These are phyloP conservation scores for Agriopis aurantiaria DNA, from an alignment of 2,888 invertebrate species.

Conservation along the genomic window DNA sequence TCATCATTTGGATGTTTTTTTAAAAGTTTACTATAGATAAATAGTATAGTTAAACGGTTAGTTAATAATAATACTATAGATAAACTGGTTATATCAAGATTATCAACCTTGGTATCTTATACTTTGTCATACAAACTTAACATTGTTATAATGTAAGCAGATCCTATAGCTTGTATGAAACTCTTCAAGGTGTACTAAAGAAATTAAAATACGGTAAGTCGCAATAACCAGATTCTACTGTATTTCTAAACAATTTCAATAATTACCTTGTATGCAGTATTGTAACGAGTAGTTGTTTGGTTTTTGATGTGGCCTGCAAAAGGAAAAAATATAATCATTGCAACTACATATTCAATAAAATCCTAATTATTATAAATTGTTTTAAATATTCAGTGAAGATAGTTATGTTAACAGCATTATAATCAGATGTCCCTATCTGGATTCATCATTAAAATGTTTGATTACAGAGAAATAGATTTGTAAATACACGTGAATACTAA, in stretches of 20 bases:
- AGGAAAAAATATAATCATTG: not conserved
- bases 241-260: not conserved
- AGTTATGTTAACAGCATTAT: constrained; percentile 78
- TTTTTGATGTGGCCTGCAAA: not conserved
- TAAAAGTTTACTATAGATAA: not conserved
- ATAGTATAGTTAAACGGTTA: no score
- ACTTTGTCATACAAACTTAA: no score
- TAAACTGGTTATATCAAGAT: no score
- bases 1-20: constrained; percentile 62
- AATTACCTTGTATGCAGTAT: not conserved
- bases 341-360: not conserved
- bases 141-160: no score
- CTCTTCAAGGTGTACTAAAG: no score
- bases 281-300: no score
- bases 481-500: not conserved
- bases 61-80: no score
- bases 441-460: constrained; percentile 62
- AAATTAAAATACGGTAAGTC: no score
- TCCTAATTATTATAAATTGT: not conserved
- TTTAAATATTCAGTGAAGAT: constrained; percentile 61
- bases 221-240: not conserved
- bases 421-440: constrained; percentile 79
- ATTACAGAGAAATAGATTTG: not conserved
- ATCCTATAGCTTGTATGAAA: no score
- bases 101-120: no score